Evolutionary conservation across 2,888 invertebrate species (phyloP).

Genomic region (Eupithecia subumbrata): DNA sequence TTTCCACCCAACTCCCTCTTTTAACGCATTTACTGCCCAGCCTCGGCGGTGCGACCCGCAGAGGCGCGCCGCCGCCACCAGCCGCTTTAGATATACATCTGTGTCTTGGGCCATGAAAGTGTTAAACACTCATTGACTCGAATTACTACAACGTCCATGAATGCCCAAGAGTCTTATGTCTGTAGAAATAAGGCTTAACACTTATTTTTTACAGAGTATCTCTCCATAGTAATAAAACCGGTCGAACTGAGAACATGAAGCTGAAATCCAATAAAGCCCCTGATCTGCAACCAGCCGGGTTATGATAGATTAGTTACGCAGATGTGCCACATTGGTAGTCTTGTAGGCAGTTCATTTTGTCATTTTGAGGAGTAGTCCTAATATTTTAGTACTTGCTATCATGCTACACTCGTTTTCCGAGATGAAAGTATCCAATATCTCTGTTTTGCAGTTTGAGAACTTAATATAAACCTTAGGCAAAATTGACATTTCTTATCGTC

Average conservation of each 20-base stretch:
- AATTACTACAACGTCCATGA: no score
- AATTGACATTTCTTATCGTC: no score
- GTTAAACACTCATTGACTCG: no score
- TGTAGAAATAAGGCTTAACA: neutral
- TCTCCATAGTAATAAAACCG: neutral
- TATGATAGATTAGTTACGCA: constrained; percentile 14
- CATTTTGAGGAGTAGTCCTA: neutral
- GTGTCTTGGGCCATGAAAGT: no score
- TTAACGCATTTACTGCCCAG: no score
- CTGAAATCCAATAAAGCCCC: constrained; percentile 28
- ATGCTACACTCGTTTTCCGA: neutral
- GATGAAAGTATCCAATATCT: neutral
- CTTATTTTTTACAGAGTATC: neutral
- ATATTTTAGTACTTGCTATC: neutral
- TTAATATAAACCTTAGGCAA: no score
- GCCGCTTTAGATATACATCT: no score
- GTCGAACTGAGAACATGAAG: constrained; percentile 13
- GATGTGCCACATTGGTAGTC: constrained; percentile 8
- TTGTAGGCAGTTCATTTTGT: neutral
- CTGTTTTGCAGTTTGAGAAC: no score
- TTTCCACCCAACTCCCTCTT: no score
- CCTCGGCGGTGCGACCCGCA: no score
- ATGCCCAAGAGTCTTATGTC: neutral
- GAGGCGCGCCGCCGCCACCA: no score
- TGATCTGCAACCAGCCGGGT: constrained; percentile 11